Percentiles rank a stretch among this genome's conserved stretches.
Evolutionary conservation across 2,113 vertebrate genomes (phyloP).

Genomic region (Eolophus roseicapilla): DNA sequence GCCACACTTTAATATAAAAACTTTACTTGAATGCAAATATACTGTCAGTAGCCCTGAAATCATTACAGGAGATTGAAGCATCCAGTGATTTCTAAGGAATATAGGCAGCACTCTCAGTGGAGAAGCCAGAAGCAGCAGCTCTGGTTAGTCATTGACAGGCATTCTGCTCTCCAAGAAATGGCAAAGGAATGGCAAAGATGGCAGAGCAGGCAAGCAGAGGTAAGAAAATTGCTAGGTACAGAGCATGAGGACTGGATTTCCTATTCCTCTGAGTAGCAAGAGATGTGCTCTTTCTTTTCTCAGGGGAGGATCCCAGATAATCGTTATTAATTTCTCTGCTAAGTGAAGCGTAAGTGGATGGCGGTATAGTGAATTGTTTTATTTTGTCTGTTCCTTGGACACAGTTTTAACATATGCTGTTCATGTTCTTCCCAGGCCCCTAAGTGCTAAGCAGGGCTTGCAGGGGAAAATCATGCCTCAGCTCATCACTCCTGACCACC

Average conservation of each 20-base stretch:
- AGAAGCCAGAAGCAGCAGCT: background rate
- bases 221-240: background rate
- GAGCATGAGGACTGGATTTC: background rate
- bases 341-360: background rate
- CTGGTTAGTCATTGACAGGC: background rate
- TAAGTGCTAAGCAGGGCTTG: background rate
- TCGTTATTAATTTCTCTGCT: background rate
- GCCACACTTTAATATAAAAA: background rate
- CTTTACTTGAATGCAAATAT: conserved; percentile 16
- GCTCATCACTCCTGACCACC: background rate
- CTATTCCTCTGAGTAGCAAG: background rate
- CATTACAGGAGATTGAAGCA: background rate
- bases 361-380: background rate
- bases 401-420: background rate
- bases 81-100: background rate
- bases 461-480: background rate
- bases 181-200: conserved; percentile 7
- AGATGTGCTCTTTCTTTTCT: background rate
- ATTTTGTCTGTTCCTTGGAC: background rate
- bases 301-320: background rate
- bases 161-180: background rate
- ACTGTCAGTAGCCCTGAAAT: background rate
- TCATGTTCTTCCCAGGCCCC: background rate
- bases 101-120: background rate
- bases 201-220: background rate